Conservation (phyloP, 35 echinoderm and acorn worm genomes). For the Ophiothrix spiculata region DNA sequence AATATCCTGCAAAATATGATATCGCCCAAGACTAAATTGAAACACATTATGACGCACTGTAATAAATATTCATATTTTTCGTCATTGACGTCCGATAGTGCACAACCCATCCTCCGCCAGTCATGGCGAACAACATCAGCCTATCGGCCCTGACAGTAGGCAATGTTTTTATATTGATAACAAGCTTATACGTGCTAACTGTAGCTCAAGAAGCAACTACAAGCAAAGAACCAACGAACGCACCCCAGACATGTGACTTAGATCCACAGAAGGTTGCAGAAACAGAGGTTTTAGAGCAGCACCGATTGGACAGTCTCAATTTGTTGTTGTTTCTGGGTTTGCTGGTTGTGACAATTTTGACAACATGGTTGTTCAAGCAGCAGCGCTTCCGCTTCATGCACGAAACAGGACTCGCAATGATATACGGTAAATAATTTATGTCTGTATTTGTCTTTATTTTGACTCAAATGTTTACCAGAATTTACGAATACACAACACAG, state of each 20-base stretch:
- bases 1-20: too few species aligned
- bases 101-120: too few species aligned
- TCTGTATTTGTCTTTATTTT: too few species aligned
- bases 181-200: neutral
- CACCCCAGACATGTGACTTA: neutral
- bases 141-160: neutral
- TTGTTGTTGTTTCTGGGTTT: slow-evolving; percentile 78
- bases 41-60: too few species aligned
- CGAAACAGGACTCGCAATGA: slow-evolving; percentile 96
- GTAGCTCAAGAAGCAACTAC: neutral
- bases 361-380: slow-evolving; percentile 97
- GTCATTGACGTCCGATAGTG: too few species aligned
- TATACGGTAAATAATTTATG: slow-evolving; percentile 65
- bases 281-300: slow-evolving; percentile 55
- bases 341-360: slow-evolving; percentile 91
- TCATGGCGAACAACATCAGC: neutral
- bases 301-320: slow-evolving; percentile 78
- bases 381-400: slow-evolving; percentile 93
- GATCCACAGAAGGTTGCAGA: slow-evolving; percentile 64
- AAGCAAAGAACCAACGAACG: too few species aligned
- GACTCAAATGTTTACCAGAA: too few species aligned
- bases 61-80: too few species aligned
- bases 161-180: neutral
- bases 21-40: too few species aligned
- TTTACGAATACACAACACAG: too few species aligned